Evolutionary conservation across 2,888 invertebrate species (phyloP).

Genomic region (Drosophila multiciliata): DNA sequence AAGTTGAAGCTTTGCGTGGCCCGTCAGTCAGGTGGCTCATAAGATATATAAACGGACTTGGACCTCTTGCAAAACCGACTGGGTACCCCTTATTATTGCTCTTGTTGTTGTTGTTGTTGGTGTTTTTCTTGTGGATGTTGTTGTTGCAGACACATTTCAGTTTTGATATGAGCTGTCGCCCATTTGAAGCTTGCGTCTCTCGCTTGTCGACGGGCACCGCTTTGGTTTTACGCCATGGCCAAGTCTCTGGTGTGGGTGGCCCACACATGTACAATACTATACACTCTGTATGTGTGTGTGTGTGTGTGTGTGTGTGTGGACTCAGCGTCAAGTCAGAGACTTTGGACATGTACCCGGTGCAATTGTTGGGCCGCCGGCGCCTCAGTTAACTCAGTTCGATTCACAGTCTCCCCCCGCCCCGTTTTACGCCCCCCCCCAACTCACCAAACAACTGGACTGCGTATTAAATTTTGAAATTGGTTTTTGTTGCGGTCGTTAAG

Average conservation of each 20-base stretch:
- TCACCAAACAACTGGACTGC: slow-evolving; percentile 34
- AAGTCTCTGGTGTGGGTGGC: slow-evolving; percentile 75
- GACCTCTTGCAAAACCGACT: slow-evolving; percentile 58
- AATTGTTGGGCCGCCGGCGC: slow-evolving; percentile 74
- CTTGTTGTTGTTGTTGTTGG: slow-evolving; percentile 22
- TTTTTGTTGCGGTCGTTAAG: slow-evolving; percentile 77
- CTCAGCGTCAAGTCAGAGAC: slow-evolving; percentile 21
- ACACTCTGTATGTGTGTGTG: neutral
- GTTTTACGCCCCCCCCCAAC: neutral
- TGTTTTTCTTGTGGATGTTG: slow-evolving; percentile 33
- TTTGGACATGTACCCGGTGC: slow-evolving; percentile 68
- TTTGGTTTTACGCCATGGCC: slow-evolving; percentile 56
- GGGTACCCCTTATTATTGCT: slow-evolving; percentile 43
- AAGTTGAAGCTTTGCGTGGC: slow-evolving; percentile 79
- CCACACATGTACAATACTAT: slow-evolving; percentile 59
- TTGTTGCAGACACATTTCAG: slow-evolving; percentile 64
- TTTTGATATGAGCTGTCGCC: slow-evolving; percentile 77
- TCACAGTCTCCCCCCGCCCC: slow-evolving; percentile 1
- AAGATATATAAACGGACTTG: slow-evolving; percentile 62
- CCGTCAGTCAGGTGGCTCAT: slow-evolving; percentile 68
- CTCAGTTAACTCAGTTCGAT: slow-evolving; percentile 46
- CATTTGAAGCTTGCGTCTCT: slow-evolving; percentile 67
- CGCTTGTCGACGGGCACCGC: slow-evolving; percentile 69
- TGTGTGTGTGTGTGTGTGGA: neutral
- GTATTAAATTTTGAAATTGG: slow-evolving; percentile 79